Percentiles rank a stretch among this genome's conserved stretches.
phyloP scores from a whole-genome alignment of 1,140 invertebrate genomes.

The Hycleus cichorii region DNA sequence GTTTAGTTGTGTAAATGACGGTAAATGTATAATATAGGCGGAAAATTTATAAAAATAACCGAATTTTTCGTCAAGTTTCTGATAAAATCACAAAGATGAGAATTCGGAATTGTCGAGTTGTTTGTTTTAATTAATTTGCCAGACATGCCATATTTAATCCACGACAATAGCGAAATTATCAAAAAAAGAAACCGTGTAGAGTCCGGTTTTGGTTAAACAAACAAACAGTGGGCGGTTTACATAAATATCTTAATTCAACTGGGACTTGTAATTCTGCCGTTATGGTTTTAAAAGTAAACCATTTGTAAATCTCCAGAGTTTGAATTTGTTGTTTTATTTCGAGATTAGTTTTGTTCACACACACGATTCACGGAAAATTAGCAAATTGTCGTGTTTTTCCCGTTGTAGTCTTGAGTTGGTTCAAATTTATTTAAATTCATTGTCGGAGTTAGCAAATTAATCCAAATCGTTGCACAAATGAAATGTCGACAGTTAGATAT shows the following conservation, averaged over 20 bases:
- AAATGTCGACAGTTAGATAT: too few relatives aligned
- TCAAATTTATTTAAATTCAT: constrained; percentile 17
- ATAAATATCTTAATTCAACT: constrained; percentile 34
- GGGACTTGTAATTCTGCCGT: constrained; percentile 37
- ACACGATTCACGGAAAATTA: too few relatives aligned
- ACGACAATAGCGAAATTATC: constrained; percentile 6
- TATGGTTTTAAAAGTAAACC: constrained; percentile 34
- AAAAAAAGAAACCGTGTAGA: not conserved
- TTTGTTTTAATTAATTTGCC: too few relatives aligned
- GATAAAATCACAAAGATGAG: too few relatives aligned
- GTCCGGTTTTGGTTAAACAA: constrained; percentile 2
- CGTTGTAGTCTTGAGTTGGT: not conserved
- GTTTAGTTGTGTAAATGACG: too few relatives aligned
- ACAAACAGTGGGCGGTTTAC: constrained; percentile 24
- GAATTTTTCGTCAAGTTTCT: too few relatives aligned
- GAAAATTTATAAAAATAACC: too few relatives aligned
- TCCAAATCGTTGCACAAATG: too few relatives aligned
- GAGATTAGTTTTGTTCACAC: not conserved
- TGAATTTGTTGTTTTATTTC: constrained; percentile 22
- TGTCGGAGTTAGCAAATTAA: too few relatives aligned
- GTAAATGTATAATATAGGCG: too few relatives aligned
- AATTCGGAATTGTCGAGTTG: too few relatives aligned
- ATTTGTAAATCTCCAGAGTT: constrained; percentile 27
- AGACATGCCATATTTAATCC: constrained; percentile 6
- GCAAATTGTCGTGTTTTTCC: too few relatives aligned